Evolutionary conservation across 2,113 vertebrate species (phyloP), one percentile per base, ranked within the genome.

Genomic region (Crotophaga sulcirostris): DNA sequence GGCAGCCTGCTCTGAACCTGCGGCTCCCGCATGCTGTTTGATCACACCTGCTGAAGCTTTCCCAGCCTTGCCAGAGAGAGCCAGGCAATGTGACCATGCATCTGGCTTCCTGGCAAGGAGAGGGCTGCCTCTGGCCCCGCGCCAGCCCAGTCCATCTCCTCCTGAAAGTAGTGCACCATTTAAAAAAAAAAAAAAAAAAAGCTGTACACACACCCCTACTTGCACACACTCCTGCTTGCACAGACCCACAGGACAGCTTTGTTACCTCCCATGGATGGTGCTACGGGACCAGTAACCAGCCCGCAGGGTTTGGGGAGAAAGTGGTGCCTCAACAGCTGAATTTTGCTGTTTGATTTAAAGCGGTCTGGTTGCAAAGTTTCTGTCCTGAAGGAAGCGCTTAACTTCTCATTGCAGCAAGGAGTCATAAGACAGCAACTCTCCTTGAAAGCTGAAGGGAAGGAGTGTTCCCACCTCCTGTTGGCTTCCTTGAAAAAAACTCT

Each of bases 41-140:
- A 87, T 97, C 97, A 97, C 96, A 97, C 97, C 97, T 97, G 97
- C 97, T 97, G 97, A 97, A 97, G 97, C 95, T 80, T 83, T 85
- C 90, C 92, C 92, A 95, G 93, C 86, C 93, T 84, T 97, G 96
- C 97, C 96, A 97, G 94, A 84, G 93, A 96, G 73, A 96, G 96
- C 90, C 95, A 83, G 96, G 97, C 96, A 97, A 97, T 92, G 93
- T 92, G 96, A 96, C 96, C 91, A 91, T 95, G 95, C 96, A 97
- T 97, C 97, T 97, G 97, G 97, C 96, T 97, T 90, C 89, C 97
- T 97, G 97, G 97, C 97, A 97, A 89, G 52, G 68, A 95, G 51
- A 94, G 42, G 60, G 55, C 72, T 96, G 96, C 91, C 82, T 77
- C 93, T 97, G 97, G 97, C 95, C 44, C 47, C 0, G 0, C 0